These are phyloP conservation scores for Drosophila falleni DNA, from an alignment of 2,888 invertebrate genomes.

Conservation along the genomic window DNA sequence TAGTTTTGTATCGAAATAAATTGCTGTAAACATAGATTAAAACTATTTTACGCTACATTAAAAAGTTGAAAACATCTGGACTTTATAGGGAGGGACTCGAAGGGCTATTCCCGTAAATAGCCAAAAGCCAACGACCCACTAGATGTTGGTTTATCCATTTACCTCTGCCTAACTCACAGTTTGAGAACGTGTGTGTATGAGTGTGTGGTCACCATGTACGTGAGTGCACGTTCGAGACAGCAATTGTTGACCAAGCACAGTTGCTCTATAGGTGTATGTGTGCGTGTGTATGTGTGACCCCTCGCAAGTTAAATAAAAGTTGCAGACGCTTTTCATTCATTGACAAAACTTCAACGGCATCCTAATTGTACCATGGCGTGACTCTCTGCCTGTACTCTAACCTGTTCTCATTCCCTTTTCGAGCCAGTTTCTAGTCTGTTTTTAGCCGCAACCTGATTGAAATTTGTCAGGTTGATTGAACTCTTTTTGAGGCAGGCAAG, in stretches of 20 bases:
- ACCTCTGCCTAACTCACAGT: conserved; percentile 21
- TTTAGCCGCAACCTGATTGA: conserved; percentile 73
- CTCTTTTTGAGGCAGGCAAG: conserved; percentile 53
- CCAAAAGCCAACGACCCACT: conserved; percentile 36
- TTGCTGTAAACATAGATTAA: no score
- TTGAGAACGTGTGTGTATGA: conserved; percentile 7
- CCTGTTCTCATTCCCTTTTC: neutral
- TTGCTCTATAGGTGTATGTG: conserved; percentile 9
- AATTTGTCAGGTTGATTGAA: conserved; percentile 79
- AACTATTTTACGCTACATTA: conserved; percentile 12
- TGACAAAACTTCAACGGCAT: conserved; percentile 77
- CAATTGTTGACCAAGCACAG: conserved; percentile 72
- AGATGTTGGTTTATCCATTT: conserved; percentile 45
- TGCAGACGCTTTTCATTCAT: conserved; percentile 76
- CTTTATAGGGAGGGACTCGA: conserved; percentile 21
- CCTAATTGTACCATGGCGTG: conserved; percentile 73
- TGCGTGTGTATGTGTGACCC: conserved; percentile 25
- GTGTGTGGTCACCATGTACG: conserved; percentile 40
- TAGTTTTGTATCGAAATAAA: no score
- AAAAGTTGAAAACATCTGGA: conserved; percentile 20
- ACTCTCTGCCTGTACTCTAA: conserved; percentile 34
- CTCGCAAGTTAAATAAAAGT: conserved; percentile 77
- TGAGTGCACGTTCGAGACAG: conserved; percentile 62
- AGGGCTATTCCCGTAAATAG: conserved; percentile 34
- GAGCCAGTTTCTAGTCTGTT: conserved; percentile 28